Conservation (phyloP, 2,113 vertebrate species). For the Castor canadensis region DNA sequence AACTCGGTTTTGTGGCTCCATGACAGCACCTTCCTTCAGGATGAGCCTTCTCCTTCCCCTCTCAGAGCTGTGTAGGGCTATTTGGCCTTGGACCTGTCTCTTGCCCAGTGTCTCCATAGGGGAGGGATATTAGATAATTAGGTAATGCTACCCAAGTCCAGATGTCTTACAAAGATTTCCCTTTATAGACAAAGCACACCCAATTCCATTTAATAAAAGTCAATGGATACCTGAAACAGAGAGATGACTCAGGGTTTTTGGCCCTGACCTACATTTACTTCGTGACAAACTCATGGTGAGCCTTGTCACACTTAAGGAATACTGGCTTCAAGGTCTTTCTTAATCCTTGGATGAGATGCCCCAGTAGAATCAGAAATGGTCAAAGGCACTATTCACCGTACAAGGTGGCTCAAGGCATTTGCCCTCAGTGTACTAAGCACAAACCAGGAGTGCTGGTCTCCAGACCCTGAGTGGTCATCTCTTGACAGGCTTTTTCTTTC, state of each 20-base stretch:
- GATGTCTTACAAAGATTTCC: not conserved
- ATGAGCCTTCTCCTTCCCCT: not conserved
- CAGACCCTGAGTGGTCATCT: not conserved
- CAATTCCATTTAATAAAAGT: not conserved
- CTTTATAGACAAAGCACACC: not conserved
- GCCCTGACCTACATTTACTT: not conserved
- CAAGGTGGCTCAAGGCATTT: not conserved
- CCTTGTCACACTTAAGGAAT: not conserved
- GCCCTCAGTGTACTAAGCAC: not conserved
- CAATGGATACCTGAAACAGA: not conserved
- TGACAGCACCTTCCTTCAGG: not conserved
- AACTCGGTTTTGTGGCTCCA: not conserved
- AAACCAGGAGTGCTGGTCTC: not conserved
- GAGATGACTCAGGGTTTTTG: not conserved
- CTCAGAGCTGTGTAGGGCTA: fast-evolving
- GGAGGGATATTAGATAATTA: not conserved
- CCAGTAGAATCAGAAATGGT: not conserved
- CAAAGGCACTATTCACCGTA: fast-evolving
- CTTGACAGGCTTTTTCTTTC: not conserved
- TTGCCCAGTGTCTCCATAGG: not conserved
- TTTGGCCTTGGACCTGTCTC: not conserved
- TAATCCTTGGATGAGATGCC: not conserved
- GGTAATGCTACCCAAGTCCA: not conserved
- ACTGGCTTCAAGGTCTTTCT: not conserved
- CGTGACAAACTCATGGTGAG: not conserved